Conservation (phyloP, 2,888 invertebrate species). For the Sialis lutaria region DNA sequence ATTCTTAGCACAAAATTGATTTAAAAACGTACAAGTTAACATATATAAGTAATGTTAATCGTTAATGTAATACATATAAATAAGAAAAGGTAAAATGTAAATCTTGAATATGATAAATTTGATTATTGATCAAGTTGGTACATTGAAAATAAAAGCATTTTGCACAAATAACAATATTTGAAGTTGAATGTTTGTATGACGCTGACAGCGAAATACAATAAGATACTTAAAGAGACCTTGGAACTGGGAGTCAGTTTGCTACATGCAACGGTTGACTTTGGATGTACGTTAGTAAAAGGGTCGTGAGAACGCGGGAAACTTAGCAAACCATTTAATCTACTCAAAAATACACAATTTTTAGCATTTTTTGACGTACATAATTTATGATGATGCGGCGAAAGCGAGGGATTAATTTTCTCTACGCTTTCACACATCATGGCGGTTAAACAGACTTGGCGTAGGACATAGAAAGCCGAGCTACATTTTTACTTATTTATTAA, state of each 20-base stretch:
- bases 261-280: constrained; percentile 22
- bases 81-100: not conserved
- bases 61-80: not conserved
- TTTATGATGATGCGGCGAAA: constrained; percentile 7
- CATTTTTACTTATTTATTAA: constrained; percentile 16
- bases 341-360: constrained; percentile 25
- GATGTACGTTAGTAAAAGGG: constrained; percentile 20
- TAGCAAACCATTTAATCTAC: constrained; percentile 27
- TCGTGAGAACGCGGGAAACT: constrained; percentile 31
- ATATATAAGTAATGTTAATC: no score
- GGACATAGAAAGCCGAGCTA: constrained; percentile 21
- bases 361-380: constrained; percentile 16
- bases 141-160: not conserved
- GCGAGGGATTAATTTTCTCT: constrained; percentile 22
- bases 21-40: no score
- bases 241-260: constrained; percentile 11
- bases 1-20: no score
- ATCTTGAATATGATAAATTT: not conserved
- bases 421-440: constrained; percentile 51
- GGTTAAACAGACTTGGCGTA: constrained; percentile 33
- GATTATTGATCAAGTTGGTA: not conserved
- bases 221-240: constrained; percentile 14
- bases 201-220: not conserved
- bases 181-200: not conserved
- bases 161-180: no score